Evolutionary conservation across 2,888 invertebrate genomes (phyloP).

Genomic region (Lysandra bellargus): DNA sequence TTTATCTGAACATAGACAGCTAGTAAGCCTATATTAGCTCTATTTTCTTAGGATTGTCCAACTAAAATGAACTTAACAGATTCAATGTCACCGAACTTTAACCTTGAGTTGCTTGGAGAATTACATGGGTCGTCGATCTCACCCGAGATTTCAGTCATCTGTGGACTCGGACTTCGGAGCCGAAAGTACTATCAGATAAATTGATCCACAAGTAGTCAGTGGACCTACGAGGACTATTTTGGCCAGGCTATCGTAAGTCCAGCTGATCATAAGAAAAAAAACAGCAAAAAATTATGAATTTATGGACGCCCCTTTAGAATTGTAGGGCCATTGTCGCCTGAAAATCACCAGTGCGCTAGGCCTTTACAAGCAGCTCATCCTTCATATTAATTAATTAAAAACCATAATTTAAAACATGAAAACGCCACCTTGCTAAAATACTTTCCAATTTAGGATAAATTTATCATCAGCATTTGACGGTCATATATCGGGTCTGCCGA

Average conservation of each 20-base stretch:
- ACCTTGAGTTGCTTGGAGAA: neutral
- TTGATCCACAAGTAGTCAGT: neutral
- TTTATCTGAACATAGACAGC: neutral
- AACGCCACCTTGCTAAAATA: neutral
- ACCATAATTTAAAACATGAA: neutral
- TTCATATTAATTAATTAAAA: neutral
- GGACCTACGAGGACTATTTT: neutral
- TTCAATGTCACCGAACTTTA: neutral
- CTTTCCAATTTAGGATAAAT: neutral
- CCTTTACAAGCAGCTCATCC: too few species aligned
- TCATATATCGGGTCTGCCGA: neutral
- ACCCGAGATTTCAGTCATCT: neutral
- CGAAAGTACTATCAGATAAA: neutral
- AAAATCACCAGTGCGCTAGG: too few species aligned
- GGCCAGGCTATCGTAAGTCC: too few species aligned
- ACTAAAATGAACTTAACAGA: neutral
- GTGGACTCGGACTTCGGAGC: neutral
- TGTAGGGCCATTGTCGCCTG: too few species aligned
- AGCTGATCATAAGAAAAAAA: too few species aligned
- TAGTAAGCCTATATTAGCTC: neutral
- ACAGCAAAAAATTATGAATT: too few species aligned
- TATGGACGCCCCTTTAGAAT: too few species aligned
- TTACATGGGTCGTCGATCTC: neutral
- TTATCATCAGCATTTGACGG: neutral
- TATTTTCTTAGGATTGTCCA: neutral